Evolutionary conservation across 1,140 invertebrate species (phyloP), one percentile per base, ranked within the genome.

Genomic region (Phenacoccus solenopsis): DNA sequence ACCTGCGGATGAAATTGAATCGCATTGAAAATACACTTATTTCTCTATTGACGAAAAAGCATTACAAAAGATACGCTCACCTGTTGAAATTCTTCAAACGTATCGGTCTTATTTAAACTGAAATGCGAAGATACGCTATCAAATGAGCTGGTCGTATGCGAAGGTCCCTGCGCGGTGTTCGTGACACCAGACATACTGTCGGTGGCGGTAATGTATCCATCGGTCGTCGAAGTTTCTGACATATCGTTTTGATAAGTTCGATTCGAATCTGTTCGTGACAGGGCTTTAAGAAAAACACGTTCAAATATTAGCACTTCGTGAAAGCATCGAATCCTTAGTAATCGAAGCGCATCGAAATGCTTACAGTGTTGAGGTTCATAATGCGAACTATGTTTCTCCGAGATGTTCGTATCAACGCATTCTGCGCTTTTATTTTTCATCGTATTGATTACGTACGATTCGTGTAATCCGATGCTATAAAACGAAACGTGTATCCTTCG

Each of bases 131-230:
- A 90, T 49, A 87, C 88, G 75, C 88, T 91, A 76, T 90, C 89
- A 76, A 90, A 90, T 20, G 88, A 90, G 74, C 88, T 90, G 70
- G 64, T 72, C 1, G 73, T 73, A 25, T 73, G 72, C 16, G 78
- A 79, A 0, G 83, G 83, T 72, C 70, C 57, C 49, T 79, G 70
- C 73, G 73, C 73, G 10, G 71, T 70, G 1, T 72, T 74, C 69
- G 86, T 87, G 71, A 85, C 88, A 73, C 87, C 89, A 28, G 90
- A 91, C 78, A 88, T 91, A 77, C 79, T 78, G 61, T 81, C 80
- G 64, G 78, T 80, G 21, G 91, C 91, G 75, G 91, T 93, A 72
- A 90, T 87, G 78, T 93, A 94, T 76, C 93, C 91, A 76, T 93
- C 90, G 25, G 90, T 93, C 21, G 89, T 90, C 70, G 90, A 91